Conservation (phyloP, 2,113 vertebrate species). For the Elaphurus davidianus region DNA sequence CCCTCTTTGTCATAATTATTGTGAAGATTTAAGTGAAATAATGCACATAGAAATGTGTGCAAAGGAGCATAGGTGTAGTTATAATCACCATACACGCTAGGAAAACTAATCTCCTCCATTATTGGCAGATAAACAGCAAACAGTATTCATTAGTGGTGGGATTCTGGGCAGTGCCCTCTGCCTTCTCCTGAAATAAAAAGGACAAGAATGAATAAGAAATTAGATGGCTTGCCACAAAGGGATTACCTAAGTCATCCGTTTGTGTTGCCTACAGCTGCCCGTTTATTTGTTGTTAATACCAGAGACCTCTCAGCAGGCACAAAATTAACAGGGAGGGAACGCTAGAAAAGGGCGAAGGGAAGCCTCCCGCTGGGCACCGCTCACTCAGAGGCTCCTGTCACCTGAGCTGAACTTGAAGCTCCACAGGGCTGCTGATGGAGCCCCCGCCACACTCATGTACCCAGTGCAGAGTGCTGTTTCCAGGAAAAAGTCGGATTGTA, state of each 20-base stretch:
- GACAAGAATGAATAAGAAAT: conserved; percentile 70
- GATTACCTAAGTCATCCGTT: conserved; percentile 43
- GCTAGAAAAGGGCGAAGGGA: conserved; percentile 55
- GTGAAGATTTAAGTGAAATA: neutral
- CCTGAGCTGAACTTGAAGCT: conserved; percentile 18
- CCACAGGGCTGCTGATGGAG: neutral
- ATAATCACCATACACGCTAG: neutral
- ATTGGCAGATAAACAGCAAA: neutral
- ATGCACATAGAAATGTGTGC: neutral
- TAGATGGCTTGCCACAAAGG: conserved; percentile 57
- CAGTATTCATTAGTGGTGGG: neutral
- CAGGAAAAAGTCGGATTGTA: neutral
- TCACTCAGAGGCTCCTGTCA: conserved; percentile 15
- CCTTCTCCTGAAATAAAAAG: conserved; percentile 62
- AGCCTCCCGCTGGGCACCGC: conserved; percentile 47
- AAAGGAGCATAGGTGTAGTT: neutral
- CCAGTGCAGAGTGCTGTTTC: neutral
- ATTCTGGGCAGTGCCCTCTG: conserved; percentile 21
- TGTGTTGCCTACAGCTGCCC: conserved; percentile 48
- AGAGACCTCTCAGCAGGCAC: conserved; percentile 6
- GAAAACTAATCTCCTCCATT: neutral
- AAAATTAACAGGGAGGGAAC: conserved; percentile 34
- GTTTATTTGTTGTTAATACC: conserved; percentile 68
- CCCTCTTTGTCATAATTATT: neutral
- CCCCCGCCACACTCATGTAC: neutral